Base-by-base conservation (phyloP, 1,140 invertebrate genomes). In the Gonatopus flavifemur region DNA sequence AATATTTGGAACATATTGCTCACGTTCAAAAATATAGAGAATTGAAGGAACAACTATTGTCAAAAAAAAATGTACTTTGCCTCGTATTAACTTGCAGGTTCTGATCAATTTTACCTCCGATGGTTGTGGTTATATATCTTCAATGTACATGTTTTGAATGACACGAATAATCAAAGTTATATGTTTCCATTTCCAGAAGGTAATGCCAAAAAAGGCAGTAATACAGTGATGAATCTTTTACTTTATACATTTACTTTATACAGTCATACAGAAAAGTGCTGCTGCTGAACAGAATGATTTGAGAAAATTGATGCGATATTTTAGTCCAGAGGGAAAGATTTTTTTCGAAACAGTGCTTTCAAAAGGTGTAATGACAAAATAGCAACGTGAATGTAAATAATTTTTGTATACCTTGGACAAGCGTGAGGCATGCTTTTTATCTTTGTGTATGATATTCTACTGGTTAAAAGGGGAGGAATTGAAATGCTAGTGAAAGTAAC, bases 151-250 rank as follows among this genome's bases (percentile, higher is more conserved):
- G 38, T 49, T 41, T 22, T 31, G 8, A 49, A 25, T 32, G 18
- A 4, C 9, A 7, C 37, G 4, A 7, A 8, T 20, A 22, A 32
- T 28, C 19, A 20, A 33, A 49, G 47, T 32, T 41, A 49, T 21
- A 49, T 41, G 47, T 41, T 49, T 41, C 25, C 38, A 16, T 24
- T 33, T 28, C 2, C 42, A 6, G 47, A 49, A 49, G 47, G 47
- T 3, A 5, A 31, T 32, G 20, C 16, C 8, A 49, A 41, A 40
- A 49, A 41, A 41, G 47, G 47, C n/a, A 30, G n/a, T 3, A 49
- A 49, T 25, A 49, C 38, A 13, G 47, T 49, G 8, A 13, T 10
- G 13, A 49, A 41, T 49, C 39, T 40, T 4, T 13, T 49, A 12
- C 6, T 41, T 15, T 41, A 41, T 41, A 39, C 24, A 13, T 41